phyloP scores from a whole-genome alignment of 2,888 invertebrate genomes.

The Didymodactylos carnosus region DNA sequence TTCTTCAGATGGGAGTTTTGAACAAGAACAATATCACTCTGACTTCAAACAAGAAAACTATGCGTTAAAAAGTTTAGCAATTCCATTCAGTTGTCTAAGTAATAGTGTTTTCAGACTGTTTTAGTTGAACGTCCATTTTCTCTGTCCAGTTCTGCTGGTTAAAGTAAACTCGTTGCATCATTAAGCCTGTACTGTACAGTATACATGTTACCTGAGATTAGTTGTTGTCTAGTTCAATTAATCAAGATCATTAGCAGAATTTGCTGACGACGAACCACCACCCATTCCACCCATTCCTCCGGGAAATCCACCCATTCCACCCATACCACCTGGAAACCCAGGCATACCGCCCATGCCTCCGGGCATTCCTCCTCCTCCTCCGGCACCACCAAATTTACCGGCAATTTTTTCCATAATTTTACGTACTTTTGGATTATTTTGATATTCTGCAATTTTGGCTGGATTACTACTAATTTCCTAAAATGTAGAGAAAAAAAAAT shows the following conservation, averaged over 20 bases:
- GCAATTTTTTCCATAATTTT: constrained; percentile 52
- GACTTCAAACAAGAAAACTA: no score
- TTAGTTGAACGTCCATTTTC: no score
- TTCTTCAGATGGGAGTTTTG: no score
- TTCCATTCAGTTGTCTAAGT: no score
- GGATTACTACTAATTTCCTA: constrained; percentile 49
- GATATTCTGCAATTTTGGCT: constrained; percentile 62
- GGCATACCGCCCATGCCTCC: constrained; percentile 21
- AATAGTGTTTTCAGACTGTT: no score
- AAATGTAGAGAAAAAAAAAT: constrained; percentile 55
- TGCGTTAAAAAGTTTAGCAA: no score
- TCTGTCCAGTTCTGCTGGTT: no score
- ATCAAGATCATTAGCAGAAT: not conserved
- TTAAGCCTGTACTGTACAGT: no score
- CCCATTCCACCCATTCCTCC: not conserved
- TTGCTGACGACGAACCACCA: not conserved
- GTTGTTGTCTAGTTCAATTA: no score
- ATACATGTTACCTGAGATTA: no score
- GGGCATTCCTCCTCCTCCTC: constrained; percentile 33
- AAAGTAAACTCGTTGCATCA: no score
- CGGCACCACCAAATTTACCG: constrained; percentile 42
- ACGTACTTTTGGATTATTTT: constrained; percentile 64
- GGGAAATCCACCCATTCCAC: not conserved
- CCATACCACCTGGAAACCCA: not conserved
- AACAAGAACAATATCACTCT: no score